phyloP scores from a whole-genome alignment of 2,113 vertebrate species.

The Onychostruthus taczanowskii region DNA sequence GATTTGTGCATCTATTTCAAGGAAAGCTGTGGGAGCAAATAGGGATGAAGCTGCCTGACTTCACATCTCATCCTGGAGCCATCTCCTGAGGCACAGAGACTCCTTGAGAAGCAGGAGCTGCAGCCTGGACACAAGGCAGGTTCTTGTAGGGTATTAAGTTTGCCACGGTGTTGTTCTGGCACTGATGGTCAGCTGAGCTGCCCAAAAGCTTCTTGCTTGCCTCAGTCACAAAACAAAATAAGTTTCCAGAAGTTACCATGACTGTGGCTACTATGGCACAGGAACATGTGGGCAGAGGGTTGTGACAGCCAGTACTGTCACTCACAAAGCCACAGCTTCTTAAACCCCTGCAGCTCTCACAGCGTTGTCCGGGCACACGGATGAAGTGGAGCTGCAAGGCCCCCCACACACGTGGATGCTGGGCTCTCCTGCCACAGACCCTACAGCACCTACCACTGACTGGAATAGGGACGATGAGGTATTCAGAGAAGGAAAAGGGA shows the following conservation, averaged over 20 bases:
- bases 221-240: not conserved
- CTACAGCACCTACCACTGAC: not conserved
- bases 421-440: not conserved
- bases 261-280: not conserved
- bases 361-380: fast-evolving
- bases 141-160: not conserved
- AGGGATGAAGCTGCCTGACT: not conserved
- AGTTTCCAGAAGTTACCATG: not conserved
- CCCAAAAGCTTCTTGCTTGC: not conserved
- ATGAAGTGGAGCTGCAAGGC: not conserved
- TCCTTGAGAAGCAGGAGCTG: not conserved
- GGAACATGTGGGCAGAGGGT: not conserved
- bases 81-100: fast-evolving
- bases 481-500: not conserved
- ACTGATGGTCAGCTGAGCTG: not conserved
- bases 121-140: not conserved
- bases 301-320: not conserved
- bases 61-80: not conserved
- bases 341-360: not conserved
- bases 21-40: not conserved
- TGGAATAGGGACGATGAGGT: fast-evolving
- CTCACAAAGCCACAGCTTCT: not conserved
- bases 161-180: fast-evolving
- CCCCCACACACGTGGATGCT: not conserved
- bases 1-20: not conserved